Conservation (phyloP, 2,113 vertebrate genomes). For the Neolamprologus sp. region DNA sequence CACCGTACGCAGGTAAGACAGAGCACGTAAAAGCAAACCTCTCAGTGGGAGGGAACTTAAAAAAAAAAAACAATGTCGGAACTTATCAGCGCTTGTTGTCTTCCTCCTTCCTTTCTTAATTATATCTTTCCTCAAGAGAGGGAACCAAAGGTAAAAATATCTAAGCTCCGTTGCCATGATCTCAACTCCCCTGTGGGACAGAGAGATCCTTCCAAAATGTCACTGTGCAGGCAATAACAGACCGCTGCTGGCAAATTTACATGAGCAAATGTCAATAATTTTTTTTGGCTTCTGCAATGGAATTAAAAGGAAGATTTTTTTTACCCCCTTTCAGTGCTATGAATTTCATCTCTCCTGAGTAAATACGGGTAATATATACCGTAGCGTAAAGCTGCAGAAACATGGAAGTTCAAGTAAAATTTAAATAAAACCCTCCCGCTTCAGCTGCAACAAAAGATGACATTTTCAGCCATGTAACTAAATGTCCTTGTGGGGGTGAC, state of each 20-base stretch:
- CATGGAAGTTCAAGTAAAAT: not conserved
- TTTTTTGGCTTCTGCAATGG: not conserved
- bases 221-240: conserved; percentile 37
- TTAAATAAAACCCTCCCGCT: not conserved
- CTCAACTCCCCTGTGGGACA: not conserved
- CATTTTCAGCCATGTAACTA: not conserved
- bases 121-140: not conserved
- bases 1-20: not conserved
- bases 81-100: not conserved
- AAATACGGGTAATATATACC: not conserved
- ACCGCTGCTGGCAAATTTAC: conserved; percentile 38
- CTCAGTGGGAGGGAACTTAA: not conserved
- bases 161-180: conserved; percentile 2
- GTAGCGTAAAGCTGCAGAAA: not conserved
- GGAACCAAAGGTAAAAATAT: not conserved
- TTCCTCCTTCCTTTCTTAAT: conserved; percentile 8
- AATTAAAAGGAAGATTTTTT: not conserved
- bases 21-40: not conserved
- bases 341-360: not conserved
- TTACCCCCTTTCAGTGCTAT: not conserved
- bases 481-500: not conserved
- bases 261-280: conserved; percentile 56
- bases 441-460: not conserved
- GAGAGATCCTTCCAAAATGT: conserved; percentile 49
- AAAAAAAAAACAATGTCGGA: not conserved